Evolutionary conservation across 2,797 vertebrate genomes (phyloP).

Genomic region (Neosilurus mollespiculum): DNA sequence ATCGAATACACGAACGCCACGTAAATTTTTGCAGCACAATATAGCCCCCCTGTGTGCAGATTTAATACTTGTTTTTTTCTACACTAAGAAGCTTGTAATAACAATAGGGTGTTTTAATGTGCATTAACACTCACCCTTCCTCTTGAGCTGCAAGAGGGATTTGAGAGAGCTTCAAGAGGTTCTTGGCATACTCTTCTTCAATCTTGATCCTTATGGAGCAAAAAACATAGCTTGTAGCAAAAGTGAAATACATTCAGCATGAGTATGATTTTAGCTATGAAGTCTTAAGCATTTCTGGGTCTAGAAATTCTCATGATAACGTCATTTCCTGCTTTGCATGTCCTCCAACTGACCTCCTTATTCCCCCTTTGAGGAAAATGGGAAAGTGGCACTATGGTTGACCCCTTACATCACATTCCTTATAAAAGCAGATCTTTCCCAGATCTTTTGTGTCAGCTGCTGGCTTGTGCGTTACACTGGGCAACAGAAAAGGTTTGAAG

Average conservation of each 20-base stretch:
- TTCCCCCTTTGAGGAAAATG: conserved; percentile 10
- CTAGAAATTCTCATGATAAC: conserved; percentile 39
- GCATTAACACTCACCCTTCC: conserved; percentile 85
- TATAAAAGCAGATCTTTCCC: conserved; percentile 22
- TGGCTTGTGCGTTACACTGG: not conserved
- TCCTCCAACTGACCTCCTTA: not conserved
- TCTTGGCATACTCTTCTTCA: conserved; percentile 98
- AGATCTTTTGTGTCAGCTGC: conserved; percentile 28
- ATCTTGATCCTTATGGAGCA: conserved; percentile 88
- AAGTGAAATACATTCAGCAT: not conserved
- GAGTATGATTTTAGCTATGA: not conserved
- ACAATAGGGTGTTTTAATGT: too few relatives aligned
- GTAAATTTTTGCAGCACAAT: too few relatives aligned
- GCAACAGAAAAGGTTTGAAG: not conserved
- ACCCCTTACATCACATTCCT: conserved; percentile 43
- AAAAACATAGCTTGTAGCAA: not conserved
- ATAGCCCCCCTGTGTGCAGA: too few relatives aligned
- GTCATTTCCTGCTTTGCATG: conserved; percentile 47
- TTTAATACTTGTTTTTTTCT: too few relatives aligned
- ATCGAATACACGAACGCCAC: too few relatives aligned
- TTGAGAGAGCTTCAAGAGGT: conserved; percentile 93
- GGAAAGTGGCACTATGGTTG: conserved; percentile 35
- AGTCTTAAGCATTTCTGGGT: conserved; percentile 30
- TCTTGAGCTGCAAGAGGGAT: conserved; percentile 90
- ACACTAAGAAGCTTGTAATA: too few relatives aligned